Percentiles rank a stretch among this genome's conserved stretches.
Evolutionary conservation across 1,140 invertebrate genomes (phyloP).

Genomic region (Aphidius gifuensis): DNA sequence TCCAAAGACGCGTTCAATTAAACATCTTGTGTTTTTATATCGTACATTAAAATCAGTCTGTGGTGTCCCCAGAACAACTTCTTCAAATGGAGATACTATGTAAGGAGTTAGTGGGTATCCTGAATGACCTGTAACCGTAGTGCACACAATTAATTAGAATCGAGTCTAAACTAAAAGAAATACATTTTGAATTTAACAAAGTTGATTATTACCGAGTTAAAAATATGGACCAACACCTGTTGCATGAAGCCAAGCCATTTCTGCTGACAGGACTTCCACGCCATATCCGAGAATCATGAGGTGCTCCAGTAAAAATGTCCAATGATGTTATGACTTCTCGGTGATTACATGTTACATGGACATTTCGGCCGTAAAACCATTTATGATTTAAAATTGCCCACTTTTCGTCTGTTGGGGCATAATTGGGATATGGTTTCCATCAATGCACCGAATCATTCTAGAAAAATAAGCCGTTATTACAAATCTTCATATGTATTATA

Average conservation of each 20-base stretch:
- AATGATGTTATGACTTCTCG: slow-evolving; percentile 8
- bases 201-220: not conserved
- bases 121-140: slow-evolving; percentile 6
- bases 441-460: slow-evolving; percentile 6
- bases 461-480: not conserved
- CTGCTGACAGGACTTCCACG: slow-evolving; percentile 2
- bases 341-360: slow-evolving; percentile 12
- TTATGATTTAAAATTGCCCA: slow-evolving; percentile 8
- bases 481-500: slow-evolving; percentile 12
- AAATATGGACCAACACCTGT: slow-evolving; percentile 1
- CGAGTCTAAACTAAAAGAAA: not conserved
- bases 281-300: slow-evolving; percentile 15
- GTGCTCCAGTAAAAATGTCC: slow-evolving; percentile 5
- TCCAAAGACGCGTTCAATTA: slow-evolving; percentile 3
- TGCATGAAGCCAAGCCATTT: slow-evolving; percentile 6
- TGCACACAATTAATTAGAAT: too few relatives aligned
- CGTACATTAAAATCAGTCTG: not conserved
- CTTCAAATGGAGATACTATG: not conserved
- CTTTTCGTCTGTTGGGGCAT: not conserved
- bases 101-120: not conserved
- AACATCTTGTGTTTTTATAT: not conserved
- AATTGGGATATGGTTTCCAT: slow-evolving; percentile 5
- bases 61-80: not conserved
- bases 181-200: not conserved
- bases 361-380: not conserved